Conservation (phyloP, 2,113 vertebrate species). For the Scortum barcoo region DNA sequence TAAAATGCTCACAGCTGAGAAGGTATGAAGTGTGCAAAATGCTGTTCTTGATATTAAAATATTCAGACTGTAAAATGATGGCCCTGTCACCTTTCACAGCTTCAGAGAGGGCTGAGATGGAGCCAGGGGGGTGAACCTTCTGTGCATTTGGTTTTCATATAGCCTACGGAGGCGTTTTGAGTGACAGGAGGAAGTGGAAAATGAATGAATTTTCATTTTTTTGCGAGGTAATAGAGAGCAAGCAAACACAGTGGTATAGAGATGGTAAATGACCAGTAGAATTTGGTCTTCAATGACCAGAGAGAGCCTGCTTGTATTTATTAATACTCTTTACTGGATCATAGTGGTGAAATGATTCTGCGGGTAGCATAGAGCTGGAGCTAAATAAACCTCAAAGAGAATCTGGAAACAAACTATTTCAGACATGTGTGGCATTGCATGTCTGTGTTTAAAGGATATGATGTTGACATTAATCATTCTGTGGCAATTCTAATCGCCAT, state of each 20-base stretch:
- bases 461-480: conserved; percentile 26
- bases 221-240: conserved; percentile 35
- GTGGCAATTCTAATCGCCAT: neutral
- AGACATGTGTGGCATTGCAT: neutral
- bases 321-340: conserved; percentile 23
- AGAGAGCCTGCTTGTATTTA: conserved; percentile 35
- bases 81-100: neutral
- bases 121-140: neutral
- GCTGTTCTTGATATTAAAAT: neutral
- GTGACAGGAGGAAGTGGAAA: conserved; percentile 49
- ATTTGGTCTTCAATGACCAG: conserved; percentile 48
- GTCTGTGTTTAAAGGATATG: neutral
- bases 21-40: neutral
- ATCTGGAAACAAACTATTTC: neutral
- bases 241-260: conserved; percentile 62
- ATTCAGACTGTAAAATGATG: neutral
- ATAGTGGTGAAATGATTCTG: conserved; percentile 21
- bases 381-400: conserved; percentile 17
- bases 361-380: neutral
- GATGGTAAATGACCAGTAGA: conserved; percentile 49
- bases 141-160: conserved; percentile 28
- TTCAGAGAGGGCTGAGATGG: conserved; percentile 13
- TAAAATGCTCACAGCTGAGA: neutral
- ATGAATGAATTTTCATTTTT: conserved; percentile 59
- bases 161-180: conserved; percentile 38